phyloP scores from a whole-genome alignment of 1,140 invertebrate genomes.

The Drosophila nebulosa region DNA sequence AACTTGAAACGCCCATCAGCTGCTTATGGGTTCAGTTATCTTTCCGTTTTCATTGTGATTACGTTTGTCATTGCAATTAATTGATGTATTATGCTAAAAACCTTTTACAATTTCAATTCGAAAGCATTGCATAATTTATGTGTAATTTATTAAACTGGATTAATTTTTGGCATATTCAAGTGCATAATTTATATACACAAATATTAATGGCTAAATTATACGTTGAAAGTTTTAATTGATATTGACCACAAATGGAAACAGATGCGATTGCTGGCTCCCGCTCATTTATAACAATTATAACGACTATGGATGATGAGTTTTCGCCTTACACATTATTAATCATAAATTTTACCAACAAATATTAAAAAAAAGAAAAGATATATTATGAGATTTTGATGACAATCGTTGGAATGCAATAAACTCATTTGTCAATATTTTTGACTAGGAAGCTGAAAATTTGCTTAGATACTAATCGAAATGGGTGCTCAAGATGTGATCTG shows the following conservation, averaged over 20 bases:
- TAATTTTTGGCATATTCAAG: not conserved
- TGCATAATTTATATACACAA: not conserved
- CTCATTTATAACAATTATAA: too few species aligned
- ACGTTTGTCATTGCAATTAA: constrained; percentile 53
- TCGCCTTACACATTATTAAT: too few species aligned
- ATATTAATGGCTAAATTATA: not conserved
- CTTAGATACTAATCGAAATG: too few species aligned
- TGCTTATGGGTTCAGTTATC: constrained; percentile 14
- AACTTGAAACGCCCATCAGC: constrained; percentile 57
- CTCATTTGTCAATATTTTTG: too few species aligned
- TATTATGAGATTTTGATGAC: too few species aligned
- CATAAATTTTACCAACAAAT: too few species aligned
- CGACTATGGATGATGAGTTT: too few species aligned
- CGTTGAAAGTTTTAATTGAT: not conserved
- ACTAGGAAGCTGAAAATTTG: too few species aligned
- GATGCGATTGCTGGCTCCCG: not conserved
- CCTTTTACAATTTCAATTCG: not conserved
- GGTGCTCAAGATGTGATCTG: too few species aligned
- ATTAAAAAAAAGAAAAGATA: too few species aligned
- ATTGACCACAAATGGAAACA: not conserved
- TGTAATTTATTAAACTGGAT: not conserved
- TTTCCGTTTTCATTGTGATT: not conserved
- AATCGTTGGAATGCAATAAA: too few species aligned
- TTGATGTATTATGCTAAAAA: constrained; percentile 28
- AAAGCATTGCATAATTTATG: constrained; percentile 47